Base-by-base conservation (phyloP, 2,113 vertebrate genomes). In the Herpetotheres cachinnans region DNA sequence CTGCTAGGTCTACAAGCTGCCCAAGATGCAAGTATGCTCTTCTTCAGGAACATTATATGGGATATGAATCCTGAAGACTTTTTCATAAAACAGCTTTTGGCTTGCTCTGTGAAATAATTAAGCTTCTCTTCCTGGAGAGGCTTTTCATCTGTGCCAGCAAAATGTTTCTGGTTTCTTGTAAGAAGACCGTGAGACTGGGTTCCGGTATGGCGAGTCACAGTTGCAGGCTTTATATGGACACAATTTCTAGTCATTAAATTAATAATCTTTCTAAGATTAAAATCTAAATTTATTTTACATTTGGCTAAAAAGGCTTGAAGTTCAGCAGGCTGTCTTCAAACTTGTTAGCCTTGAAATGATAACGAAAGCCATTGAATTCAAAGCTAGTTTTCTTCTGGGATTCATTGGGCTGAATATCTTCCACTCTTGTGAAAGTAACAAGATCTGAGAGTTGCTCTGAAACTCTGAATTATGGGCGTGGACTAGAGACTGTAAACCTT, bases 61-160 rank as follows among this genome's bases (percentile, higher is more conserved):
- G 77, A 44, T 63, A 58, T 67, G 63, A 84, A n/a, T 91, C 65
- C 56, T 74, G 47, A 96, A 85, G 56, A 66, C 38, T 44, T 55
- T 56, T 66, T 91, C 36, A 79, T 94, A 40, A 89, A 87, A 91
- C 47, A 42, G 36, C 52, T 89, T 91, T 91, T 87, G 78, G 36
- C 95, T 94, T 90, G 26, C 54, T 94, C 13, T 67, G 2, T 90
- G 93, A 77, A 72, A 82, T 96, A 85, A 96, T 96, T 94, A 94
- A 93, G 18, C 26, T 15, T 76, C 10, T 87, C 66, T 94, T 96
- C 74, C 84, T 91, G 82, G 62, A 92, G 89, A 91, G 26, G 38
- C 59, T 89, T 89, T 95, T 95, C 50, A 78, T 89, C 44, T 79
- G 40, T 94, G 78, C 77, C 70, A 85, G 56, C 36, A 93, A 95